These are phyloP conservation scores for Cherax quadricarinatus DNA, from an alignment of 1,140 invertebrate species.

Conservation along the genomic window DNA sequence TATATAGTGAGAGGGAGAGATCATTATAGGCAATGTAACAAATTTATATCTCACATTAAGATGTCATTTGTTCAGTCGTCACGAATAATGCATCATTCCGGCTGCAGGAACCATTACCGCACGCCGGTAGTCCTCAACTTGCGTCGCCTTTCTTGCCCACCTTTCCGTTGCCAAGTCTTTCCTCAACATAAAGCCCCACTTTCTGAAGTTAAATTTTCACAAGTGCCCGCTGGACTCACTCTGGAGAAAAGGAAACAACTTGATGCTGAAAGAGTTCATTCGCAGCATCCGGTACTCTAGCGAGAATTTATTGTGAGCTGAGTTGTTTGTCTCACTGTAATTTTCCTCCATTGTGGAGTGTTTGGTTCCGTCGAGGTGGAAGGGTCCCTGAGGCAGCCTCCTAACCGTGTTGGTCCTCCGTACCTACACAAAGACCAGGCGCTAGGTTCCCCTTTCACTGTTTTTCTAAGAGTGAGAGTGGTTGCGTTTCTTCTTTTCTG, in stretches of 20 bases:
- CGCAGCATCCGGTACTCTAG: background rate
- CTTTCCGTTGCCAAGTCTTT: background rate
- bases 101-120: background rate
- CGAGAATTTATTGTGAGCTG: conserved; percentile 48
- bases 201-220: conserved; percentile 60
- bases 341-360: conserved; percentile 57
- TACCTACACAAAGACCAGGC: too few relatives aligned
- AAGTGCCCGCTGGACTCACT: conserved; percentile 50
- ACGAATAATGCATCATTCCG: background rate
- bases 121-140: background rate
- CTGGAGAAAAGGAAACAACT: conserved; percentile 30
- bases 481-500: too few relatives aligned
- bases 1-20: too few relatives aligned
- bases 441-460: too few relatives aligned
- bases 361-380: conserved; percentile 23
- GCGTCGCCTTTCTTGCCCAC: background rate
- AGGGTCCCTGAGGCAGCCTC: conserved; percentile 1
- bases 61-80: too few relatives aligned
- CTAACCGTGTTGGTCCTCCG: background rate
- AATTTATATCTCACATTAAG: too few relatives aligned
- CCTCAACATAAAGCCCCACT: background rate
- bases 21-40: too few relatives aligned
- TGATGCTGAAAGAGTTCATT: conserved; percentile 47
- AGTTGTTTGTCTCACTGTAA: conserved; percentile 58
- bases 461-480: too few relatives aligned